Base-by-base conservation (phyloP, 1,140 invertebrate species). In the Polypedilum vanderplanki region DNA sequence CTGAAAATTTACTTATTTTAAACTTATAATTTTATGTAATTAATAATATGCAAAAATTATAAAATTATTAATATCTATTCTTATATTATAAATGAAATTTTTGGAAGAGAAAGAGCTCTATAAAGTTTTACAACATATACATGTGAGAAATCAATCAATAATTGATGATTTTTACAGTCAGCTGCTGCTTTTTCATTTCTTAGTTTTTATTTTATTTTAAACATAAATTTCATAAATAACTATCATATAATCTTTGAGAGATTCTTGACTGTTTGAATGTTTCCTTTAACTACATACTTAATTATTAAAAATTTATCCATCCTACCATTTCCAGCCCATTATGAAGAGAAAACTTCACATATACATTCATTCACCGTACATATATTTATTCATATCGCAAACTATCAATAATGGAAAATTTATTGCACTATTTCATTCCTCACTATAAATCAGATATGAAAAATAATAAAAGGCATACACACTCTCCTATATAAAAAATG, bases 21-120 rank as follows among this genome's bases (percentile, higher is more conserved):
- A 15, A 12, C 9, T 57, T 15, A n/a, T 57, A 33, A 57, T 57
- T 12, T 57, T 57, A 57, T 57, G 46, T 57, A 57, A 57, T n/a
- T n/a, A 57, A 57, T 57, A 57, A 57, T 57, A n/a, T 57, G 46
- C 12, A 57, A 57, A 57, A 46, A 46, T 3, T 46, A 46, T 10
- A 1, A 46, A 46, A 46, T 41, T 41, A 46, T 10, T 10, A 46
- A 57, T 57, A 57, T 57, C 12, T 57, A 46, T 33, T 33, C 24
- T 33, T 33, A 33, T 33, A 33, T 33, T 33, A 33, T 46, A 46
- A 46, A 57, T 12, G n/a, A 57, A 57, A 57, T 15, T 57, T 57
- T 57, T 57, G 46, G 46, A 57, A 57, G n/a, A 57, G 46, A 57
- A 57, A 57, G 46, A 57, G 46, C 46, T 57, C 12, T n/a, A 57